Conservation (phyloP, 2,797 vertebrate species). For the Otus scops region DNA sequence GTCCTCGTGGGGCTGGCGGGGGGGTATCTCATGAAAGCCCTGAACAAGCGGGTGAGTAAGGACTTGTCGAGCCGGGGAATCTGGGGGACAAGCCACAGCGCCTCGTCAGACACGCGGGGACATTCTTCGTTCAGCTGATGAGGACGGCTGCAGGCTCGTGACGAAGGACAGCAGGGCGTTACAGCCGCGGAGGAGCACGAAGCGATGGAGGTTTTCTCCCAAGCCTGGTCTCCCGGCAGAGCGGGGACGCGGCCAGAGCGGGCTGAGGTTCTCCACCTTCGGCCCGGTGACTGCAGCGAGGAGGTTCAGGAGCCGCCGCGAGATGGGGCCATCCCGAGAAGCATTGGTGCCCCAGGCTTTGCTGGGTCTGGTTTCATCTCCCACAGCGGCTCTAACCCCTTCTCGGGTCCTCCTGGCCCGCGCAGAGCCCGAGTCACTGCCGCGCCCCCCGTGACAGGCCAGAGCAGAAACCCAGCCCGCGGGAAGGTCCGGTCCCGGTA, state of each 20-base stretch:
- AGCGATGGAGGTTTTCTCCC: fast-evolving
- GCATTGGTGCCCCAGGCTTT: not conserved
- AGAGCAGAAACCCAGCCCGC: fast-evolving
- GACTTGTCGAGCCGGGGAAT: not conserved
- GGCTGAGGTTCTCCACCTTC: not conserved
- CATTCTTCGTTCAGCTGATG: not conserved
- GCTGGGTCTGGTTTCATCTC: not conserved
- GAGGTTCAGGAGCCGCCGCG: not conserved
- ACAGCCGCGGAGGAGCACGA: not conserved
- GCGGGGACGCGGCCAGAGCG: fast-evolving
- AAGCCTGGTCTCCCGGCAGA: not conserved
- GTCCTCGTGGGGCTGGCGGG: not conserved
- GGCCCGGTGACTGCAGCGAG: fast-evolving
- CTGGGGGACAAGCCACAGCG: not conserved
- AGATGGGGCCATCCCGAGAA: not conserved
- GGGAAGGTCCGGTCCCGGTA: fast-evolving
- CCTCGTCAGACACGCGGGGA: not conserved
- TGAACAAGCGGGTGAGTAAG: not conserved
- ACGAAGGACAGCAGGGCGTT: not conserved
- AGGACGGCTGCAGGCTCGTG: not conserved
- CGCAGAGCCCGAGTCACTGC: fast-evolving
- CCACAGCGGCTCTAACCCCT: not conserved
- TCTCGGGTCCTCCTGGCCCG: fast-evolving
- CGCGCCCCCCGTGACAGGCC: fast-evolving
- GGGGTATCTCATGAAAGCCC: not conserved